Evolutionary conservation across 2,888 invertebrate species (phyloP), one percentile per base, ranked within the genome.

Genomic region (Prosopocoilus inquinatus): DNA sequence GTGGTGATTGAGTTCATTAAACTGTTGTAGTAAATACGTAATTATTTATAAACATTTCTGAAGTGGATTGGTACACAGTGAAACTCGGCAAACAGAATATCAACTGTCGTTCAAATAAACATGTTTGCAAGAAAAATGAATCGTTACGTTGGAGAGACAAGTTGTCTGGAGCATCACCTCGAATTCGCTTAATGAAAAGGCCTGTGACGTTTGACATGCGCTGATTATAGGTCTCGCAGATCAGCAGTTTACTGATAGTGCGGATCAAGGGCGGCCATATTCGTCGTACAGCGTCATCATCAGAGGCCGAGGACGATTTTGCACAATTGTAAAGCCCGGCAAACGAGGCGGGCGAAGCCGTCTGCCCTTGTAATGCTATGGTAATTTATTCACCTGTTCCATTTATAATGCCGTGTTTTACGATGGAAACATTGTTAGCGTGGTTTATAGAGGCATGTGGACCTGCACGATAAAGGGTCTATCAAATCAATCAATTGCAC

Each of bases 301-400:
- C 38, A 12, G 38, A 11, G 38, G 12, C 11, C 38, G 38, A 12
- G 38, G 38, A 12, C 38, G 38, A 12, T 36, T 12, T n/a, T 11
- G n/a, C 36, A 36, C 36, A 36, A 11, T 11, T 36, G 36, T n/a
- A 12, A 9, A 12, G 36, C 36, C 36, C 7, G 36, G 36, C 36
- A 12, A 12, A 36, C 36, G 4, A 11, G 12, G 11, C 11, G 11
- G 36, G 36, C 12, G 11, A 36, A 11, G n/a, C 12, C 36, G 36
- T 11, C 11, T 36, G 36, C 36, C 36, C 11, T 36, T 12, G 34
- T 41, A 50, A 46, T 34, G 50, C 44, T 28, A 50, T 43, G 50
- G 47, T 50, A 55, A 51, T 55, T 39, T 47, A 54, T 55, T 51
- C 56, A 56, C 48, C 56, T 56, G 56, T 56, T 56, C 51, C 52